Evolutionary conservation across 35 echinoderm and acorn worm species (phyloP).

Genomic region (Strongylocentrotus purpuratus): DNA sequence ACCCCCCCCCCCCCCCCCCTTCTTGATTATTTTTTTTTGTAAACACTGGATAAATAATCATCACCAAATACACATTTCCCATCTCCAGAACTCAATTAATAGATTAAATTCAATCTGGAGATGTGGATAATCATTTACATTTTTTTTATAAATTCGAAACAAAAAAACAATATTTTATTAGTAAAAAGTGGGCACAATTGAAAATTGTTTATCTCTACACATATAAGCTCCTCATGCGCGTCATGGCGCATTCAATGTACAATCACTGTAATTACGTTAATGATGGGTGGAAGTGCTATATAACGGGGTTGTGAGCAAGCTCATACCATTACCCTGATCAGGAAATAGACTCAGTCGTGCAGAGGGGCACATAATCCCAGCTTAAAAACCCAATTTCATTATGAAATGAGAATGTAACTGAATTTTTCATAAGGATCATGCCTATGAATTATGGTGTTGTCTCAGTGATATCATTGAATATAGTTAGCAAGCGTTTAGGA

Average conservation of each 20-base stretch:
- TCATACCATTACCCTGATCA: neutral
- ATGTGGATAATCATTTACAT: neutral
- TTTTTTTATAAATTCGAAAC: neutral
- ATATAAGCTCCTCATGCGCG: too few relatives aligned
- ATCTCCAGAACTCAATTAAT: neutral
- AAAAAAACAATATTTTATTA: neutral
- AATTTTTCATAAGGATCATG: slow-evolving; percentile 19
- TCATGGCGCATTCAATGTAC: neutral
- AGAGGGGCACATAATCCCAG: neutral
- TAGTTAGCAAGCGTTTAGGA: neutral
- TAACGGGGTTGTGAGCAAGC: neutral
- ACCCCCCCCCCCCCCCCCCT: too few relatives aligned
- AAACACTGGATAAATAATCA: too few relatives aligned
- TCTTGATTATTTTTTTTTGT: too few relatives aligned
- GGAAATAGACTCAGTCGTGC: neutral
- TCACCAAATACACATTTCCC: neutral
- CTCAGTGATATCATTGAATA: neutral
- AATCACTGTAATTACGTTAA: neutral
- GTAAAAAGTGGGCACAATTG: neutral
- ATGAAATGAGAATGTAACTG: neutral
- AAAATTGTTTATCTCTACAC: neutral
- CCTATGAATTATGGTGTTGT: neutral
- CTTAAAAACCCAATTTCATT: neutral
- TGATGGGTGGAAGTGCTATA: neutral
- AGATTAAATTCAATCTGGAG: neutral